Evolutionary conservation across 2,797 vertebrate genomes (phyloP), one percentile per base, ranked within the genome.

Genomic region (Pipistrellus nathusii): DNA sequence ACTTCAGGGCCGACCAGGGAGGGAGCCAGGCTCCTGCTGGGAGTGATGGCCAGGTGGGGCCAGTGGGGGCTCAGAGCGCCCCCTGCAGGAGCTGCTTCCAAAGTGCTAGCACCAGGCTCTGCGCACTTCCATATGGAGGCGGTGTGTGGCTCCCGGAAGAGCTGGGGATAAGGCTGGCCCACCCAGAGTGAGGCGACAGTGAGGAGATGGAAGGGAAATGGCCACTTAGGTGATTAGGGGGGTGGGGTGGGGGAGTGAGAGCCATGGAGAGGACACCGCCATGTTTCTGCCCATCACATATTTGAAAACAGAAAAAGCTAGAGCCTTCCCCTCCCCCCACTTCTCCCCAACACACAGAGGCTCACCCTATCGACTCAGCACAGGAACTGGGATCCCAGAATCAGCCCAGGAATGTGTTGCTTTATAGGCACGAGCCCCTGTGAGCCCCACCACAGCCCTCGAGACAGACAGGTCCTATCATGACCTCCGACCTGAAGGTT

Each of bases 361-460:
- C 25, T 15, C 6, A 10, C 41, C 27, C 27, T 23, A 0, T 62
- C 5, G 1, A 46, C 30, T 21, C 6, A 0, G 6, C 21, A 6
- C 11, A 0, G 77, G 76, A 41, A 12, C 12, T 35, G 55, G 1
- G 9, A 6, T 8, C 84, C 5, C 11, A 13, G 38, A 53, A 38
- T 15, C 30, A 0, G 0, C n/a, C 13, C 3, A 3, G 17, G 0
- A 8, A 32, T 0, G 20, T 0, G 0, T 57, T 38, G 51, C 41
- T 57, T 83, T 8, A 25, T 0, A 25, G 1, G 3, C 30, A 23
- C 0, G 73, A n/a, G 53, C 23, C 32, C 53, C 1, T 0, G 17
- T 12, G 13, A 35, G 23, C 46, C 92, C 73, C 35, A 1, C 1
- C 3, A 3, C 8, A 18, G n/a, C 62, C 21, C 48, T 21, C 4